Evolutionary conservation across 2,797 vertebrate genomes (phyloP), one percentile per base, ranked within the genome.

Genomic region (Clamator glandarius): DNA sequence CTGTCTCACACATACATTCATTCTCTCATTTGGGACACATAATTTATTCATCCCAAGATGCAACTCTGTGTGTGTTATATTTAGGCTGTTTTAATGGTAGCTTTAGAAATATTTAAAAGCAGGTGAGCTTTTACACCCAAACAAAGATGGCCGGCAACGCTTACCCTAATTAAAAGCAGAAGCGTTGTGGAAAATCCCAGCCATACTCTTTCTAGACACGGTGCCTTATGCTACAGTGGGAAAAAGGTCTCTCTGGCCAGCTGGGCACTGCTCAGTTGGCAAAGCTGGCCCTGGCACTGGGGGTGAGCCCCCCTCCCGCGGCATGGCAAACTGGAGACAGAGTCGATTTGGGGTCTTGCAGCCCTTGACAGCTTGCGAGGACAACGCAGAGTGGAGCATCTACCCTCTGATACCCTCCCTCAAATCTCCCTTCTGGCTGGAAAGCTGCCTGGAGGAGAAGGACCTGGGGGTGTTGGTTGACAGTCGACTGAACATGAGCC

Each of bases 1-100:
- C 97, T 97, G 97, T 97, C 96, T 97, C 97, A 96, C 96, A 97
- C 96, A 95, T 97, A 97, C 97, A 96, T 95, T 97, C 96, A 66
- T 93, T 94, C 96, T 97, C 97, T 97, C 93, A 81, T 90, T 94
- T 97, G 97, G 97, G 96, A 97, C 97, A 95, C 90, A 90, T 75
- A 94, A 93, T 96, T 92, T 93, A 97, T 97, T 97, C 97, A 94
- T 97, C 96, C 95, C 96, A 95, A 96, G 95, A 98, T 97, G 94
- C 96, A 96, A 95, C 93, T 82, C 69, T 92, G 95, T 93, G 93
- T 93, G 21, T 91, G 96, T 93, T 97, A 96, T 96, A 93, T 95
- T 94, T 94, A 92, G 89, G 92, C 84, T 93, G 91, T 93, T 96
- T 96, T 96, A 96, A 95, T 95, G 91, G 95, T 96, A 96, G 95